A percentile compares a stretch with the other conserved stretches of the same genome.
These are phyloP conservation scores for Misgurnus anguillicaudatus DNA, from an alignment of 2,113 vertebrate species.

Conservation along the genomic window DNA sequence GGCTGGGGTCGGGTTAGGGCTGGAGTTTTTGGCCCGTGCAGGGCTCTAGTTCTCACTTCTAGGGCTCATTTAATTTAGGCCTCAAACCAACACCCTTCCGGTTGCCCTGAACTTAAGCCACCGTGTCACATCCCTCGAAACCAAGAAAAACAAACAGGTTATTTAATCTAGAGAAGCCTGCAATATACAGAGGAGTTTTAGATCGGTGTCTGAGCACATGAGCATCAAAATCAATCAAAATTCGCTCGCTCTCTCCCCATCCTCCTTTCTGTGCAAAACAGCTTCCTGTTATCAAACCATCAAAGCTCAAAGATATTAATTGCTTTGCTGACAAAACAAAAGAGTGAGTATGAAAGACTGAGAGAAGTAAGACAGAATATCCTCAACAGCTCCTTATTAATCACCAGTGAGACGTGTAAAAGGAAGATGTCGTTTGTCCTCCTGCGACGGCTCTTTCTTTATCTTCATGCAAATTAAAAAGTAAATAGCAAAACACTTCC, in stretches of 20 bases:
- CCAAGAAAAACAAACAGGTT: neutral
- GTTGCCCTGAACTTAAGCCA: neutral
- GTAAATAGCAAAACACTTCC: conserved; percentile 14
- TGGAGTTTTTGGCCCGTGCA: too few relatives aligned
- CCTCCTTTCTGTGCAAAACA: conserved; percentile 33
- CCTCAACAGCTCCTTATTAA: conserved; percentile 42
- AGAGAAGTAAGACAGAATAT: neutral
- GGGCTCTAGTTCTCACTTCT: too few relatives aligned
- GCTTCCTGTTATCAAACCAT: conserved; percentile 37
- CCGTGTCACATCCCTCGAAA: too few relatives aligned
- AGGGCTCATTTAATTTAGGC: too few relatives aligned
- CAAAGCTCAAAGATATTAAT: conserved; percentile 54
- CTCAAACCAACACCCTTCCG: neutral
- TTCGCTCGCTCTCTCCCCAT: neutral
- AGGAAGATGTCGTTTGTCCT: conserved; percentile 25
- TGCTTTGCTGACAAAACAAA: conserved; percentile 50
- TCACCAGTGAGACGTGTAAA: conserved; percentile 40
- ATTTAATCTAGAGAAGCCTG: neutral
- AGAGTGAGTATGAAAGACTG: conserved; percentile 33
- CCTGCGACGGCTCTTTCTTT: conserved; percentile 16
- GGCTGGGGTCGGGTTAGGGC: too few relatives aligned
- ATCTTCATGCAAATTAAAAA: conserved; percentile 46
- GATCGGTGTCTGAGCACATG: conserved; percentile 8
- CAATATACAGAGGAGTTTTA: neutral
- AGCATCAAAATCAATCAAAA: conserved; percentile 7